Conservation (phyloP, 2,113 vertebrate genomes). For the Leptobrachium leishanense region DNA sequence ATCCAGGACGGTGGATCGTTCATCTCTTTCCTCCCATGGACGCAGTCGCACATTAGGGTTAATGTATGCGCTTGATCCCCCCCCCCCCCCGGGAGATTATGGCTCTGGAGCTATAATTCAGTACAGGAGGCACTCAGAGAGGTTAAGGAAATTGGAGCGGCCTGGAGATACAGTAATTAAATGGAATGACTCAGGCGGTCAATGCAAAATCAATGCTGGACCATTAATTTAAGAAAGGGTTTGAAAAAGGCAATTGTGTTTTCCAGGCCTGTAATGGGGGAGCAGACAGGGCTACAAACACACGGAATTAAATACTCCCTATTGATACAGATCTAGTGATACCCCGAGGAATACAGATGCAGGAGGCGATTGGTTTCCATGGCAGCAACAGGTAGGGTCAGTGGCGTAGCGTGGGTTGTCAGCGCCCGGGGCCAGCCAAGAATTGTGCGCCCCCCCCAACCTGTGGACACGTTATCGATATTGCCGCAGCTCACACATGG, state of each 20-base stretch:
- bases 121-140: neutral
- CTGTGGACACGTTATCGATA: too few species aligned
- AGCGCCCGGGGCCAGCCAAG: too few species aligned
- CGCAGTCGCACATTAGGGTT: too few species aligned
- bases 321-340: neutral
- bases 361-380: neutral
- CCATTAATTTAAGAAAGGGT: conserved; percentile 16
- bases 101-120: neutral
- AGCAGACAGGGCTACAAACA: neutral
- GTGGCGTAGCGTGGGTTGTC: too few species aligned
- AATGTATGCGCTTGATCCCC: too few species aligned
- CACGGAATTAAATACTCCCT: neutral
- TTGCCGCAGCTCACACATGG: too few species aligned
- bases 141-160: conserved; percentile 27
- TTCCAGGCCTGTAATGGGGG: neutral
- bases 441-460: too few species aligned
- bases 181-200: conserved; percentile 21
- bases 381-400: neutral
- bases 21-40: neutral
- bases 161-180: conserved; percentile 38
- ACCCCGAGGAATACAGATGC: neutral
- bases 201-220: conserved; percentile 18
- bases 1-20: neutral
- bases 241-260: conserved; percentile 2
- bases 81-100: neutral